phyloP scores from a whole-genome alignment of 2,797 vertebrate genomes.

The Melanotaenia parkinsoni region DNA sequence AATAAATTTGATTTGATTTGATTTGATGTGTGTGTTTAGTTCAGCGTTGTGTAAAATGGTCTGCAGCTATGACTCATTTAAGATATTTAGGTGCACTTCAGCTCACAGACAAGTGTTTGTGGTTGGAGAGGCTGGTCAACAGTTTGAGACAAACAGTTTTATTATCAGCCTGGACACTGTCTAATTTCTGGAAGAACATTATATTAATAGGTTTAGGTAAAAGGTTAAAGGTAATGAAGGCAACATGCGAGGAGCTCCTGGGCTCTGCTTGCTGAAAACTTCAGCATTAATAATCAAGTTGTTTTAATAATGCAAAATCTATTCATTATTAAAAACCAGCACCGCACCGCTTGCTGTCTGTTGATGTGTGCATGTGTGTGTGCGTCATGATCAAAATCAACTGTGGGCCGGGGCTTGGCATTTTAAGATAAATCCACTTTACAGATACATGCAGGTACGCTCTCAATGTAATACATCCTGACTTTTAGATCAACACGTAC shows the following conservation, averaged over 20 bases:
- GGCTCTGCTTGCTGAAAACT: conserved; percentile 33
- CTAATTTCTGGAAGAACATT: conserved; percentile 1
- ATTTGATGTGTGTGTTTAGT: neutral
- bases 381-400: conserved; percentile 48
- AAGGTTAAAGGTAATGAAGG: neutral
- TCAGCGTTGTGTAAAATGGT: neutral
- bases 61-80: neutral
- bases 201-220: neutral
- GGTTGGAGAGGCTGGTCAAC: neutral
- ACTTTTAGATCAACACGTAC: conserved; percentile 48
- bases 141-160: neutral
- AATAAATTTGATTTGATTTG: no score
- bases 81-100: neutral
- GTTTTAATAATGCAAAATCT: conserved; percentile 69
- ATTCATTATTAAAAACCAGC: conserved; percentile 65
- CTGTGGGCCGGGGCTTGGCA: conserved; percentile 47
- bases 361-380: conserved; percentile 37
- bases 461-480: conserved; percentile 48
- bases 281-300: conserved; percentile 60
- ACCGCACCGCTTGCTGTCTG: conserved; percentile 18
- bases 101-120: neutral
- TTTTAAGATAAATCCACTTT: conserved; percentile 54
- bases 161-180: neutral
- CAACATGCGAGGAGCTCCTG: conserved; percentile 2
- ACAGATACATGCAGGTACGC: neutral